These are phyloP conservation scores for Drosophila gaucha DNA, from an alignment of 2,888 invertebrate genomes.

Conservation along the genomic window DNA sequence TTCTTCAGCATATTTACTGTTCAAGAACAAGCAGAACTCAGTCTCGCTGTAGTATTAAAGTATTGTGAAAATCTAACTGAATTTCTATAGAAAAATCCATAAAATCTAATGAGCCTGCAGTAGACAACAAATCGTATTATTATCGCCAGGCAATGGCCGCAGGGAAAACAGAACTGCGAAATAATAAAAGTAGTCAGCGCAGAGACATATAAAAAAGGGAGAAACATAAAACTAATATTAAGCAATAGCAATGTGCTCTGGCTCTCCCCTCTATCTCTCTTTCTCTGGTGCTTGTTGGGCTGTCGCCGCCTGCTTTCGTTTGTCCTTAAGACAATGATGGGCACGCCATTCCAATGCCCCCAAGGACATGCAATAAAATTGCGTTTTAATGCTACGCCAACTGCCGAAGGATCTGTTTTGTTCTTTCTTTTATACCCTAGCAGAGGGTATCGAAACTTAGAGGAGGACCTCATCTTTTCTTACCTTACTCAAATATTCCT, in stretches of 20 bases:
- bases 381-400: conserved; percentile 71
- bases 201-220: conserved; percentile 45
- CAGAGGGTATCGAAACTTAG: not conserved
- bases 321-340: conserved; percentile 69
- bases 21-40: not conserved
- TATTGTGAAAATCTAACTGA: conserved; percentile 19
- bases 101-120: conserved; percentile 72
- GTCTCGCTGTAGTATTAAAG: not conserved
- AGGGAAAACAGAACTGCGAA: conserved; percentile 28
- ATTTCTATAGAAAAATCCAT: conserved; percentile 39
- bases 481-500: too few relatives aligned
- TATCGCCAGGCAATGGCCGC: conserved; percentile 63
- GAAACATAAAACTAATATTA: conserved; percentile 71
- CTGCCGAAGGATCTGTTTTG: conserved; percentile 34
- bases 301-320: conserved; percentile 54
- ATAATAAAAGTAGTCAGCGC: conserved; percentile 64
- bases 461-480: too few relatives aligned
- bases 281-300: conserved; percentile 23
- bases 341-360: conserved; percentile 38
- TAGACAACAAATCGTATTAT: conserved; percentile 69
- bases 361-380: conserved; percentile 75
- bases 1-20: too few relatives aligned
- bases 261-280: not conserved
- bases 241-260: conserved; percentile 35
- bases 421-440: conserved; percentile 7